phyloP scores from a whole-genome alignment of 30 jellyfish, hydroid and myxozoan species.

The Hydractinia echinata region DNA sequence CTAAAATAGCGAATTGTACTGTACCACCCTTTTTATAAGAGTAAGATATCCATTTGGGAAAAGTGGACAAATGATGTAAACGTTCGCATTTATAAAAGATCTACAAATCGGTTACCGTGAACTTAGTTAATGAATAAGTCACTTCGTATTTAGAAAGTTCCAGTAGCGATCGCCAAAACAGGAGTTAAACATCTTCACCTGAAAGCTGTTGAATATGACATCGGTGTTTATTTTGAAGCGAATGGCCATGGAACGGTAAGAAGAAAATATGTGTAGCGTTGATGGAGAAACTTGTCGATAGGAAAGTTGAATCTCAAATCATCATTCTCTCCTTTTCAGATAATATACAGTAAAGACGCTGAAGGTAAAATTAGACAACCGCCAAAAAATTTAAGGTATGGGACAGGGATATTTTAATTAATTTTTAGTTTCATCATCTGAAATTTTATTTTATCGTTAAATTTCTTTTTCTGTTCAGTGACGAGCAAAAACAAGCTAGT shows the following conservation, averaged over 20 bases:
- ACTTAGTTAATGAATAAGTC: no score
- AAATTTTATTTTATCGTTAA: background rate
- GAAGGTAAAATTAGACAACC: conserved; percentile 35
- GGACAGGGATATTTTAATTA: background rate
- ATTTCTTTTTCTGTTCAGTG: background rate
- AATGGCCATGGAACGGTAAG: conserved; percentile 99
- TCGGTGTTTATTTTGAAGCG: conserved; percentile 97
- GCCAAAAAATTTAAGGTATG: conserved; percentile 43
- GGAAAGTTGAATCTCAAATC: no score
- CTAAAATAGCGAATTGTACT: no score
- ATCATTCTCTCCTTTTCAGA: conserved; percentile 30
- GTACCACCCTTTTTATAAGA: no score
- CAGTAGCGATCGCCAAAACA: conserved; percentile 85
- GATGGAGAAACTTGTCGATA: no score
- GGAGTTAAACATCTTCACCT: conserved; percentile 96
- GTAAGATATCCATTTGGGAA: no score
- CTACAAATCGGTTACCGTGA: no score
- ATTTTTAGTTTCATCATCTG: background rate
- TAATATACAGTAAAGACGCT: conserved; percentile 62
- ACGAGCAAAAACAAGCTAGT: conserved; percentile 48
- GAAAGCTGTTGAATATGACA: conserved; percentile 77
- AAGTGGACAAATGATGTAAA: no score
- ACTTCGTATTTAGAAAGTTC: conserved; percentile 51
- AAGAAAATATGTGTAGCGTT: no score
- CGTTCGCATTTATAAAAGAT: background rate